phyloP scores from a whole-genome alignment of 2,797 vertebrate genomes.

The Uromys caudimaculatus region DNA sequence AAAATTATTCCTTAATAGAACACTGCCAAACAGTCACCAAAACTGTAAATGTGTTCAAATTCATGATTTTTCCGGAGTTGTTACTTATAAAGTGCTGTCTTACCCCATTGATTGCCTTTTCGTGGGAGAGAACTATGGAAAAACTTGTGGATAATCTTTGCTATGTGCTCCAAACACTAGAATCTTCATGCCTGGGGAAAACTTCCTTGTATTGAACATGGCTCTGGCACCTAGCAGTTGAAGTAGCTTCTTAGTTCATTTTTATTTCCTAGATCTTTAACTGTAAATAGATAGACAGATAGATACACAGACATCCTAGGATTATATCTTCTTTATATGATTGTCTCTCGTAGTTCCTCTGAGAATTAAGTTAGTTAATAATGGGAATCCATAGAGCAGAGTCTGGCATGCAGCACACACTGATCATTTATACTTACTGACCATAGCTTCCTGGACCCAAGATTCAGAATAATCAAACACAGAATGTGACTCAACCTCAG shows the following conservation, averaged over 20 bases:
- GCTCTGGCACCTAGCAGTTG: neutral
- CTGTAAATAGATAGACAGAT: neutral
- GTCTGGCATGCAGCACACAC: neutral
- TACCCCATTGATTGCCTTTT: neutral
- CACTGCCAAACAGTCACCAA: neutral
- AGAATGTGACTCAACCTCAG: constrained; percentile 13
- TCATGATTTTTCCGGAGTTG: neutral
- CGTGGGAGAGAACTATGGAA: neutral
- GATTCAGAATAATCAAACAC: constrained; percentile 27
- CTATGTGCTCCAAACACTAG: neutral
- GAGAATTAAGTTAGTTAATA: constrained; percentile 50
- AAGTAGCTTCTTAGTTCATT: neutral
- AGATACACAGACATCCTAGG: neutral
- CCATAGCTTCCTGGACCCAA: neutral
- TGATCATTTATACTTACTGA: constrained; percentile 52
- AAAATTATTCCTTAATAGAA: neutral
- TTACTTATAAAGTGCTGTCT: neutral
- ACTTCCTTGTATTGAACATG: neutral
- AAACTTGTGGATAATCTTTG: neutral
- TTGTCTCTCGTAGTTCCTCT: neutral
- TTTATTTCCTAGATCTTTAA: constrained; percentile 26
- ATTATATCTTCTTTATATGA: constrained; percentile 34
- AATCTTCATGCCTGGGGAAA: fast-evolving
- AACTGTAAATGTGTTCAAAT: neutral
- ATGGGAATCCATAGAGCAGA: neutral